Conservation (phyloP, 1,140 invertebrate species). For the Ips nitidus region DNA sequence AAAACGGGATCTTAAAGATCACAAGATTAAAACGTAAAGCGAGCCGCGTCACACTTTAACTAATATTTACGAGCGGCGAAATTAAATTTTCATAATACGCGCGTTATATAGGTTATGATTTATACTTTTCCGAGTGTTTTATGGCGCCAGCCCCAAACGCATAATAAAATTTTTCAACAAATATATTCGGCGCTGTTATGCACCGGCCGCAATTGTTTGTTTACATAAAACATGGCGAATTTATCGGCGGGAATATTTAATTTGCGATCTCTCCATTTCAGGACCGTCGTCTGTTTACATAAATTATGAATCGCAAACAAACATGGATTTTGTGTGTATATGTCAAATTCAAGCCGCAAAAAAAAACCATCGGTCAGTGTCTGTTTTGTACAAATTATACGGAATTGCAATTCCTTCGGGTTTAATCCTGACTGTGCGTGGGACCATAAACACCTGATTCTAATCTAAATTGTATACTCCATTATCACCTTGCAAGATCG, state of each 20-base stretch:
- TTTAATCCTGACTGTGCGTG: conserved; percentile 19
- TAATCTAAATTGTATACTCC: conserved; percentile 30
- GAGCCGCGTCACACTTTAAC: conserved; percentile 18
- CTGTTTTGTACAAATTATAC: background rate
- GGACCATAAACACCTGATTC: conserved; percentile 23
- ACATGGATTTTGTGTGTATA: background rate
- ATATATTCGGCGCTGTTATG: conserved; percentile 10
- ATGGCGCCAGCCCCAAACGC: conserved; percentile 5
- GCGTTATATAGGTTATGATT: conserved; percentile 21
- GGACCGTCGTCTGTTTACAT: background rate
- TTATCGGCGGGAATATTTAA: conserved; percentile 20
- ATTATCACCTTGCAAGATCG: conserved; percentile 17
- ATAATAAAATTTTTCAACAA: conserved; percentile 25
- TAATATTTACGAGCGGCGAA: conserved; percentile 33
- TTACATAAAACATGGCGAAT: conserved; percentile 17
- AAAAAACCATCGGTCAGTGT: background rate
- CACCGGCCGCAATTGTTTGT: conserved; percentile 17
- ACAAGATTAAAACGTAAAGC: conserved; percentile 22
- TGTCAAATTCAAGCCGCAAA: background rate
- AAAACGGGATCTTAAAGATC: conserved; percentile 16
- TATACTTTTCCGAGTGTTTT: conserved; percentile 31
- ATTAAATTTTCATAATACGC: conserved; percentile 34
- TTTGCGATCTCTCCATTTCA: conserved; percentile 1
- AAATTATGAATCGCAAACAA: conserved; percentile 5
- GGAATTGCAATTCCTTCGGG: background rate